Conservation (phyloP, 2,888 invertebrate genomes). For the Lasioglossum lativentre region DNA sequence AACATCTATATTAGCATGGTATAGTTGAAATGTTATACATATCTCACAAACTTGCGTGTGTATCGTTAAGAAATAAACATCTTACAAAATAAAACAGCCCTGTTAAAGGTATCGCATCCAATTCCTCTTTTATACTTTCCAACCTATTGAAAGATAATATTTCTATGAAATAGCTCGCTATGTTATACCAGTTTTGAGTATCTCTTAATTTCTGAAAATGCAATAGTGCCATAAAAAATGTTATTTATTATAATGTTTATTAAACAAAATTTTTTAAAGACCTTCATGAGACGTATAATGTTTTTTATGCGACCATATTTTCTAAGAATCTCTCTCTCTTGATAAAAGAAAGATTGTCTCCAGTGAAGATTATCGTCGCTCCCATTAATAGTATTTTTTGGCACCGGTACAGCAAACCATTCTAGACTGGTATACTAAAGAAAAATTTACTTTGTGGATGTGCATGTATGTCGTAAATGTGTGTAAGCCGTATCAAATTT, state of each 20-base stretch:
- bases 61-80: slow-evolving; percentile 4
- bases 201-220: slow-evolving; percentile 86
- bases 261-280: slow-evolving; percentile 41
- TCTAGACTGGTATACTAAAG: slow-evolving; percentile 68
- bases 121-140: neutral
- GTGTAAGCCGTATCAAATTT: neutral
- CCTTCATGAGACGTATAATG: slow-evolving; percentile 76
- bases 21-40: neutral
- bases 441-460: too few species aligned
- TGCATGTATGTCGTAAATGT: neutral
- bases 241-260: neutral
- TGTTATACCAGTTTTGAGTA: slow-evolving; percentile 82
- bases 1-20: slow-evolving; percentile 85
- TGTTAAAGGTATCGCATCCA: slow-evolving; percentile 49
- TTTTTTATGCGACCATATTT: slow-evolving; percentile 77
- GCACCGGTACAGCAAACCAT: slow-evolving; percentile 86
- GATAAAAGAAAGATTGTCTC: slow-evolving; percentile 87
- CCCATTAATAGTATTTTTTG: neutral
- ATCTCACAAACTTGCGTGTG: neutral
- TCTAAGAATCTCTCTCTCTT: slow-evolving; percentile 85
- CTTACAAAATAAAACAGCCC: slow-evolving; percentile 70
- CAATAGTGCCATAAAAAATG: neutral
- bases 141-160: slow-evolving; percentile 85
- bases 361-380: slow-evolving; percentile 83
- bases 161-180: slow-evolving; percentile 87